These are phyloP conservation scores for Zosterops japonicus DNA, from an alignment of 2,113 vertebrate genomes.

Conservation along the genomic window DNA sequence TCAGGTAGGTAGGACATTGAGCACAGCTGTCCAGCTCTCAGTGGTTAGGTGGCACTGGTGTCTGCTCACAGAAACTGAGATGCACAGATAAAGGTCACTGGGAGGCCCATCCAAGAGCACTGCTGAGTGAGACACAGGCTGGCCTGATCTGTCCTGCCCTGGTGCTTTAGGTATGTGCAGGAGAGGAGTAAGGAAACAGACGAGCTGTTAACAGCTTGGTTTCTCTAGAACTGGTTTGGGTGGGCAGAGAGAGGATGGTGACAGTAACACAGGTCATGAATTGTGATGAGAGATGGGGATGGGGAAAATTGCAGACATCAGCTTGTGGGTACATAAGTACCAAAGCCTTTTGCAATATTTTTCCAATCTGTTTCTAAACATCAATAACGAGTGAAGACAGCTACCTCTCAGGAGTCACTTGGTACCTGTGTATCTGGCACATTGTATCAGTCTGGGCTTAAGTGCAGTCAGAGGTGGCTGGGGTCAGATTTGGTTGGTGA, in stretches of 20 bases:
- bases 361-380: background rate
- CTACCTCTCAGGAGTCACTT: background rate
- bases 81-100: background rate
- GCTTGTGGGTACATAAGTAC: fast-evolving
- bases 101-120: background rate
- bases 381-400: background rate
- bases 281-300: background rate
- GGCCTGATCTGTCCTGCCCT: background rate
- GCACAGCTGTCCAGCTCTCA: background rate
- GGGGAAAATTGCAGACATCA: background rate
- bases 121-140: background rate
- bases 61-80: background rate
- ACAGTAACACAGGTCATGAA: background rate
- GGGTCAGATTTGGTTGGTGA: fast-evolving
- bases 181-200: background rate
- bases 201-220: background rate
- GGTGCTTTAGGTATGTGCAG: background rate
- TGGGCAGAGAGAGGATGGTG: background rate
- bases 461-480: fast-evolving
- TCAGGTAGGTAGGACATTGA: background rate
- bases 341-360: background rate
- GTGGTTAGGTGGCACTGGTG: background rate
- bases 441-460: background rate
- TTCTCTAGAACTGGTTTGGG: background rate
- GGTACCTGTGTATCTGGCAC: background rate